A percentile compares a stretch with the other conserved stretches of the same genome.
phyloP scores from a whole-genome alignment of 2,797 vertebrate genomes.

The Hydrophis major region DNA sequence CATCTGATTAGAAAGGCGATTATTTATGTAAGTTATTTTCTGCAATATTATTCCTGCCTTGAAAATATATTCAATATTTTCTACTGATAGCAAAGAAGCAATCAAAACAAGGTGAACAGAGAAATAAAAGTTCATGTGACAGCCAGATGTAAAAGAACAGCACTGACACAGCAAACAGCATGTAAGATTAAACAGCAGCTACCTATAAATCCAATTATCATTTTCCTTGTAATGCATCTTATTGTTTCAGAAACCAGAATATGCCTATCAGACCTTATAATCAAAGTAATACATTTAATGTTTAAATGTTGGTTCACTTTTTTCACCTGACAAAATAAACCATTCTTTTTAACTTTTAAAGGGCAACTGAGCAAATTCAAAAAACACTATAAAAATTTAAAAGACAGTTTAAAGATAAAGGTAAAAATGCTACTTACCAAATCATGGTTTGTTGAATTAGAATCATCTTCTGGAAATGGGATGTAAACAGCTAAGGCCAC shows the following conservation, averaged over 20 bases:
- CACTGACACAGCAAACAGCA: constrained; percentile 16
- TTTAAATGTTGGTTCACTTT: background rate
- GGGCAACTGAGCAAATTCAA: background rate
- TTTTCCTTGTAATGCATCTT: constrained; percentile 21
- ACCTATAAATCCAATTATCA: constrained; percentile 23
- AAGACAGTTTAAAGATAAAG: background rate
- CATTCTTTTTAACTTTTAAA: background rate
- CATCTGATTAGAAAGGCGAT: background rate
- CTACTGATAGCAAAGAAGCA: constrained; percentile 14
- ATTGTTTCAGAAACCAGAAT: constrained; percentile 27
- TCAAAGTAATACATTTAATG: background rate
- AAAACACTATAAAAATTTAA: background rate
- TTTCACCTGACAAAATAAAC: background rate
- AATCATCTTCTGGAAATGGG: constrained; percentile 98
- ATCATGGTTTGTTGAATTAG: constrained; percentile 98
- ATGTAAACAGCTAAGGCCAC: constrained; percentile 99
- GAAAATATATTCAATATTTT: constrained; percentile 7
- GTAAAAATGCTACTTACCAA: constrained; percentile 83
- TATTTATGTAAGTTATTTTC: background rate
- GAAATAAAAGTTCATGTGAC: constrained; percentile 16
- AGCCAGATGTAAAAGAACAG: constrained; percentile 30
- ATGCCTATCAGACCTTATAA: background rate
- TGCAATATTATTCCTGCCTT: background rate
- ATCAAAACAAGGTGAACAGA: constrained; percentile 14
- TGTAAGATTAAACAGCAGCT: constrained; percentile 39